Conservation (phyloP, 2,113 vertebrate species). For the Arothron firmamentum region DNA sequence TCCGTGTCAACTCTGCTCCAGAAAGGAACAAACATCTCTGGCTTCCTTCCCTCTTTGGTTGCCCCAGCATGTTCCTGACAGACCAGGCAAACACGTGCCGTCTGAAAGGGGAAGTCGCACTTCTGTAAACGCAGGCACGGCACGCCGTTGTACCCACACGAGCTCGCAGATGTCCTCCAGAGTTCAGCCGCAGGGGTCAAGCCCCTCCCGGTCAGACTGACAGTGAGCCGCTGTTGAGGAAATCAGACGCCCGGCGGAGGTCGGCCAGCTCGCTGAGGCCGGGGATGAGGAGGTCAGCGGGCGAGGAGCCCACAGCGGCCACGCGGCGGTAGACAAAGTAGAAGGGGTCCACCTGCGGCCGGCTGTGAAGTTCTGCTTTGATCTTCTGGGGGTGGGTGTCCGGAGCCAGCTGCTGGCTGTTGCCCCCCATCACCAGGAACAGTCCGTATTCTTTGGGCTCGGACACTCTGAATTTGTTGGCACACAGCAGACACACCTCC, state of each 20-base stretch:
- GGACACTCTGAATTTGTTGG: constrained; percentile 85
- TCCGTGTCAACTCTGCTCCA: constrained; percentile 25
- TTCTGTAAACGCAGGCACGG: constrained; percentile 22
- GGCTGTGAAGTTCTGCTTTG: constrained; percentile 91
- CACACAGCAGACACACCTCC: constrained; percentile 89
- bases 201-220: neutral
- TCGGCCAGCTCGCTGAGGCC: constrained; percentile 29
- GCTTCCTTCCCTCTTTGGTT: constrained; percentile 46
- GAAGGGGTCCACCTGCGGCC: constrained; percentile 79
- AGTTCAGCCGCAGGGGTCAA: neutral
- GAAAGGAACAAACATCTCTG: constrained; percentile 33
- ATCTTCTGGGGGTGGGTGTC: constrained; percentile 96
- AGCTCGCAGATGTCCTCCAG: neutral
- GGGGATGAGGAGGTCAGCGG: constrained; percentile 7
- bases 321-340: constrained; percentile 87
- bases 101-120: constrained; percentile 49
- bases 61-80: constrained; percentile 34
- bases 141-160: neutral
- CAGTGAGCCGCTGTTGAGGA: neutral
- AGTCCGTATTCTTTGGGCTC: constrained; percentile 72
- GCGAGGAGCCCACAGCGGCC: constrained; percentile 40
- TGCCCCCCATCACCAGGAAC: constrained; percentile 83
- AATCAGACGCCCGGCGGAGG: neutral
- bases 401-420: constrained; percentile 88
- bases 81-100: constrained; percentile 21